phyloP scores from a whole-genome alignment of 2,797 vertebrate genomes.

The Hipposideros larvatus region DNA sequence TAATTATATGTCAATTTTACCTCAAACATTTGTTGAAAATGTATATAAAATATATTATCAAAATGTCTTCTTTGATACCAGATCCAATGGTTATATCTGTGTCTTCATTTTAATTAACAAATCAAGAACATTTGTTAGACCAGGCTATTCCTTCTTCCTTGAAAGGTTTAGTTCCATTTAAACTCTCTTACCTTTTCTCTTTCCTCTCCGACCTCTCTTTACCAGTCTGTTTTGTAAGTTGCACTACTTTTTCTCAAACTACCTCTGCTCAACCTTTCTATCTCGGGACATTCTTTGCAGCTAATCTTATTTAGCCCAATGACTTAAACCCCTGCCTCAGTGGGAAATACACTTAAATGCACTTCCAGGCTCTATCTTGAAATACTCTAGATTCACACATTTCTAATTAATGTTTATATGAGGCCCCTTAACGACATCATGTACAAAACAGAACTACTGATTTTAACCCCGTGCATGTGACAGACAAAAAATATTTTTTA shows the following conservation, averaged over 20 bases:
- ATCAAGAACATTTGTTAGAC: background rate
- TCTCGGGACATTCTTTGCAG: background rate
- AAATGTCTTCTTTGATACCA: background rate
- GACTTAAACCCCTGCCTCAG: background rate
- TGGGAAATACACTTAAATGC: background rate
- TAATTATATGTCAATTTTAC: background rate
- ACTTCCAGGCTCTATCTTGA: background rate
- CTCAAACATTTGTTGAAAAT: background rate
- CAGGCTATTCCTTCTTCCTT: background rate
- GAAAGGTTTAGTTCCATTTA: background rate
- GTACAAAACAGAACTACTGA: background rate
- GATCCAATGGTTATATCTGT: background rate
- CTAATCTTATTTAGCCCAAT: background rate
- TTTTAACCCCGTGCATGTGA: background rate
- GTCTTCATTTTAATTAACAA: background rate
- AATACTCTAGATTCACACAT: background rate
- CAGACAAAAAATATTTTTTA: background rate
- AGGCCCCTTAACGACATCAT: background rate
- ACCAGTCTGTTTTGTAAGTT: background rate
- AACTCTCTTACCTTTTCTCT: background rate
- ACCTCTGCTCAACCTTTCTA: background rate
- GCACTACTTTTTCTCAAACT: background rate
- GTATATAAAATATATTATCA: background rate
- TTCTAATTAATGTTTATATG: background rate
- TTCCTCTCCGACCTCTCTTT: background rate